Evolutionary conservation across 2,888 invertebrate species (phyloP).

Genomic region (Amphiduros pacificus): DNA sequence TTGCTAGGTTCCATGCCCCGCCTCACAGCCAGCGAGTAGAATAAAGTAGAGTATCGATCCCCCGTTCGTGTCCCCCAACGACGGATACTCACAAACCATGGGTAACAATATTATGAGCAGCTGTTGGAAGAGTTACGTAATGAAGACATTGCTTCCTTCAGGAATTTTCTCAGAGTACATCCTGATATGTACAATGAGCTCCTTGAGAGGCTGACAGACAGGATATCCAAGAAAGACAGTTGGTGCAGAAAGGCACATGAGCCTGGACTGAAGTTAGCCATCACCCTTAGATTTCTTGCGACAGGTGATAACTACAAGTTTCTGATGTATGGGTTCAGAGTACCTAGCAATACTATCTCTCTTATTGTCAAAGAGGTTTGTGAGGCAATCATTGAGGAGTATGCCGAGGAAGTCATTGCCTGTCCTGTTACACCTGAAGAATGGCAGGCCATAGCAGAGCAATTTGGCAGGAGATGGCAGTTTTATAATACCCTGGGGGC

Average conservation of each 20-base stretch:
- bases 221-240: too few relatives aligned
- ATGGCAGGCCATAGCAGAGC: neutral
- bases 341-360: conserved; percentile 15
- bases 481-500: neutral
- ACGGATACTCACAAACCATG: too few relatives aligned
- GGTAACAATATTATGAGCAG: too few relatives aligned
- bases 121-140: too few relatives aligned
- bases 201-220: too few relatives aligned
- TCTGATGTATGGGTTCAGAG: conserved; percentile 17
- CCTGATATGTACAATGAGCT: neutral
- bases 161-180: neutral
- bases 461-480: too few relatives aligned
- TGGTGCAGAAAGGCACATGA: neutral
- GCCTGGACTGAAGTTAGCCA: neutral
- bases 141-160: too few relatives aligned
- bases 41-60: too few relatives aligned
- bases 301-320: conserved; percentile 5
- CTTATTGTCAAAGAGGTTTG: conserved; percentile 2
- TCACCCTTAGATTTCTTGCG: neutral
- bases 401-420: neutral
- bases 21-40: too few relatives aligned
- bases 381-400: neutral
- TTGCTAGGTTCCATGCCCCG: too few relatives aligned
- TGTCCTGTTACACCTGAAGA: neutral
- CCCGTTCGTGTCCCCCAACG: too few relatives aligned